These are phyloP conservation scores for Pygoscelis antarcticus DNA, from an alignment of 2,113 vertebrate species.

Conservation along the genomic window DNA sequence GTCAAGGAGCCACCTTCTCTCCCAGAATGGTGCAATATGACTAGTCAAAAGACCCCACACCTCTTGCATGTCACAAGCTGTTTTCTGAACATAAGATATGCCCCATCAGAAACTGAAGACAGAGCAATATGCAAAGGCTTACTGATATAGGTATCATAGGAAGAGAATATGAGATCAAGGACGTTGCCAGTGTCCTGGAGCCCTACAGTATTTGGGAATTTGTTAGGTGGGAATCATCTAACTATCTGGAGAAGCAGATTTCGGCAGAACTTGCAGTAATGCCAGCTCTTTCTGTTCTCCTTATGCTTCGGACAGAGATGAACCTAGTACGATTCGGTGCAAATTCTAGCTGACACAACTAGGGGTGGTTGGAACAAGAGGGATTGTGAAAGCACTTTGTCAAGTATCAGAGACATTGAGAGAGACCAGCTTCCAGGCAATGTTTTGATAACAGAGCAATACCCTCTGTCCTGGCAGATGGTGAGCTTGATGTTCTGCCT, in stretches of 20 bases:
- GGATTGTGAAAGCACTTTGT: not conserved
- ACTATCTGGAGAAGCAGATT: not conserved
- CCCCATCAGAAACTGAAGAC: not conserved
- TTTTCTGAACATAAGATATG: not conserved
- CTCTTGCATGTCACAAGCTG: not conserved
- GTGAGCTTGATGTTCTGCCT: not conserved
- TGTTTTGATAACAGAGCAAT: not conserved
- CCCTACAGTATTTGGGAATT: not conserved
- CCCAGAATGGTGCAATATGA: not conserved
- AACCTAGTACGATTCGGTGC: accelerated
- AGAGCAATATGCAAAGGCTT: not conserved
- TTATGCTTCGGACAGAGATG: not conserved
- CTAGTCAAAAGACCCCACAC: not conserved
- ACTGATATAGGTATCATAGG: not conserved
- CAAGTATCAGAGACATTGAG: not conserved
- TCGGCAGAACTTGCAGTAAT: not conserved
- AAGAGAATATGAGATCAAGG: not conserved
- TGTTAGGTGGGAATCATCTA: not conserved
- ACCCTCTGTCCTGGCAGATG: not conserved
- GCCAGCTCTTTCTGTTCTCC: not conserved
- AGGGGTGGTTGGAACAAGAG: not conserved
- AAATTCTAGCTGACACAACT: not conserved
- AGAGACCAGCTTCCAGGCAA: not conserved
- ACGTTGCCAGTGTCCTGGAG: not conserved
- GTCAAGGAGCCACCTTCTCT: not conserved